Evolutionary conservation across 2,113 vertebrate species (phyloP), one percentile per base, ranked within the genome.

Genomic region (Tachysurus fulvidraco): DNA sequence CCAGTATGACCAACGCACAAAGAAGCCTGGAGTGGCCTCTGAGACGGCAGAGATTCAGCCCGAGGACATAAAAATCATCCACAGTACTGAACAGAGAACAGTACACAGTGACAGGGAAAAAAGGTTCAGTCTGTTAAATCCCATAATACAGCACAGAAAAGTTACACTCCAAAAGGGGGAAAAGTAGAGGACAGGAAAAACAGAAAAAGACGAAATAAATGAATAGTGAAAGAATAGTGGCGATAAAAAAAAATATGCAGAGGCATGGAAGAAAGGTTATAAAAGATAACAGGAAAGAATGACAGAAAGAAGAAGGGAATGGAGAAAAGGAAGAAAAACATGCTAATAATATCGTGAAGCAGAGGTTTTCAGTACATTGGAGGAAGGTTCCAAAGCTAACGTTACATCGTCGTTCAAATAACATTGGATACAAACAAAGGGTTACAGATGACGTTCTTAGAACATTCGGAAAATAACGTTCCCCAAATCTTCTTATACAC

Each of bases 1-100:
- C 28, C 87, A 71, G 81, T 74, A 77, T 73, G 77, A 67, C 84
- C 84, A 59, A 81, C 11, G 60, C 50, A 77, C 83, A 86, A 73
- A 76, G 67, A 73, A 76, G 67, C 84, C 44, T 17, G 83, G 71
- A 17, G 11, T 74, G 62, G 57, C 85, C 79, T 57, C 73, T n/a
- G 76, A 84, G 62, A 82, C 52, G 19, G 79, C 28, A 54, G 52
- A 62, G 78, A 44, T 69, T 67, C 64, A 81, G 85, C 85, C 88
- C 0, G 57, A 52, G 88, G 88, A 69, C 50, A 65, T 81, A 69
- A 81, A 65, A 85, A 23, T 86, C 54, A 44, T 44, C 2, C 69
- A 80, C 60, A 30, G 46, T 21, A 46, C 55, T 57, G 28, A 52
- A 85, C 74, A 54, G 44, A 30, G 60, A 59, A 52, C 23, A 79